Base-by-base conservation (phyloP, 2,888 invertebrate species). In the Theretra japonica region DNA sequence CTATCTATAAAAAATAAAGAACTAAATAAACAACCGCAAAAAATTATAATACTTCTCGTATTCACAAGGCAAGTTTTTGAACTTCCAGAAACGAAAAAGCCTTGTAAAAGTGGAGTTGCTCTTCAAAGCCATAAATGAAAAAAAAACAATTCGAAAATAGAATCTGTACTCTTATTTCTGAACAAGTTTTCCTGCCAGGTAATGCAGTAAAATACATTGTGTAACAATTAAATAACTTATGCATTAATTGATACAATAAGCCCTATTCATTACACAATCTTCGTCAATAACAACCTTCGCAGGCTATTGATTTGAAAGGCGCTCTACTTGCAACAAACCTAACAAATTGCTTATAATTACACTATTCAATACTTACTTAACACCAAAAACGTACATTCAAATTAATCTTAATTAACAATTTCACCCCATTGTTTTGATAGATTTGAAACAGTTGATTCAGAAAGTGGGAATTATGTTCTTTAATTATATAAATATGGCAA, bases 251-350 rank as follows among this genome's bases (percentile, higher is more conserved):
- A 65, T 23, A 65, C 65, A 48, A 65, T 41, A 65, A 65, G 41
- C 65, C 23, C 41, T 65, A 48, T 48, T 23, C 48, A 65, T 65
- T 65, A 65, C 41, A 41, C 65, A 65, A 48, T 65, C 41, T 65
- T 65, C 65, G 41, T 65, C 48, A 65, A 65, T 65, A 65, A 65
- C 23, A 65, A 65, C 65, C 41, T 65, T 65, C 65, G 65, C 41
- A 65, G 23, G 21, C 65, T 65, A 48, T 65, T 65, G 48, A 48
- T 48, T 65, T 65, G 65, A 65, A 65, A 65, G 65, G 65, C 41
- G 48, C 15, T 48, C 23, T 17, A 65, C n/a, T 65, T 65, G 65
- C 65, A 65, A 58, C 58, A 58, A 41, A 41, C 21, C 21, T 41
- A 23, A 65, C 62, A 65, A 65, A 65, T 65, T 48, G 48, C 48